These are phyloP conservation scores for Atta texana DNA, from an alignment of 1,140 invertebrate species.

Conservation along the genomic window DNA sequence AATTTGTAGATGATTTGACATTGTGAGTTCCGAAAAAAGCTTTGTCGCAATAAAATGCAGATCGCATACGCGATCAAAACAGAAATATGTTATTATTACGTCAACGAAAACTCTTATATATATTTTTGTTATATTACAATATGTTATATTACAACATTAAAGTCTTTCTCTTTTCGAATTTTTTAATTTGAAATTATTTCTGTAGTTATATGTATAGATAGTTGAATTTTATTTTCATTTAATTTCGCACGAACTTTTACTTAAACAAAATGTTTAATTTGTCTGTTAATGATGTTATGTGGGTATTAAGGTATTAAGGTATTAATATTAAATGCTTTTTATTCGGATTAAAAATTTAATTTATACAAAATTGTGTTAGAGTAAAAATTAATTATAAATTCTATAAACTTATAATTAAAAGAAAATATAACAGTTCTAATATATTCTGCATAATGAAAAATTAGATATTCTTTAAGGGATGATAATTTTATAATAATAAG, in stretches of 20 bases:
- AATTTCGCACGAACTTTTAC: too few relatives aligned
- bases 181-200: neutral
- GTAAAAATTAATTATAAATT: neutral
- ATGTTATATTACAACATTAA: conserved; percentile 11
- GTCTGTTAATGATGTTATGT: neutral
- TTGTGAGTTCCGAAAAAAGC: conserved; percentile 16
- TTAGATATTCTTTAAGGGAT: neutral
- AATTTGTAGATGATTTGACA: conserved; percentile 45
- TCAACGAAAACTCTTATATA: neutral
- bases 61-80: neutral
- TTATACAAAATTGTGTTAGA: neutral
- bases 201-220: neutral
- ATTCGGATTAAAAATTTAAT: conserved; percentile 5
- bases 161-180: neutral
- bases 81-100: neutral
- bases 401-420: neutral
- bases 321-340: neutral
- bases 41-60: neutral
- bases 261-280: neutral
- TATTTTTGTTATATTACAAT: neutral
- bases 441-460: neutral
- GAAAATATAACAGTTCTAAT: neutral
- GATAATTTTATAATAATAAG: too few relatives aligned
- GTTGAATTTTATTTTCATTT: too few relatives aligned
- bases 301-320: neutral